Conservation (phyloP, 2,888 invertebrate genomes). For the Megaustenia siamemsis region DNA sequence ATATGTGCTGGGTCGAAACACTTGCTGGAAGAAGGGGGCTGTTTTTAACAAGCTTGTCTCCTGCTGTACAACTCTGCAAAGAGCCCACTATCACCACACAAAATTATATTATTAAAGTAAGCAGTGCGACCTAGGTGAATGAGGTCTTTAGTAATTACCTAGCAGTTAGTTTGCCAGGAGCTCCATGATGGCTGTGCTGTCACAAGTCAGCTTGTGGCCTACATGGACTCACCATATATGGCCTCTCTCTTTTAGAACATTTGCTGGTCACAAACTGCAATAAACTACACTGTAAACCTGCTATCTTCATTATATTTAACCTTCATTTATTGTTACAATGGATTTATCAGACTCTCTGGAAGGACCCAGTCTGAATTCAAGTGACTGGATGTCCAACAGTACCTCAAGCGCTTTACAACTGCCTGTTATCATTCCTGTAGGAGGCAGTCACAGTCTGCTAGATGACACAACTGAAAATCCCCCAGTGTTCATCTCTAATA, state of each 20-base stretch:
- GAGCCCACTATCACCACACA: too few relatives aligned
- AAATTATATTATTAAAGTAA: background rate
- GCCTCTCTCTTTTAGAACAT: background rate
- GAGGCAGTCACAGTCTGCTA: background rate
- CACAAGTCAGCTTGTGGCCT: background rate
- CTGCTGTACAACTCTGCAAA: too few relatives aligned
- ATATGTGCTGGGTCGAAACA: too few relatives aligned
- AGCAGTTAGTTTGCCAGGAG: background rate
- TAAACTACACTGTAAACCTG: background rate
- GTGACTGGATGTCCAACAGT: constrained; percentile 31
- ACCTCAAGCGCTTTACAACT: constrained; percentile 1
- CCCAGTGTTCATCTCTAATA: constrained; percentile 26
- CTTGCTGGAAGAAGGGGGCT: too few relatives aligned
- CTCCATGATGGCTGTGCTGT: background rate
- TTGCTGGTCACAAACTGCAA: background rate
- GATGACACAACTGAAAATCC: constrained; percentile 3
- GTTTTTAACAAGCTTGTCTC: too few relatives aligned
- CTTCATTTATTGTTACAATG: background rate
- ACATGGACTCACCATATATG: background rate
- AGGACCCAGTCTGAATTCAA: constrained; percentile 27
- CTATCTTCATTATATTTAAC: background rate
- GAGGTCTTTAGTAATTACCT: background rate
- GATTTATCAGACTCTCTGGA: constrained; percentile 10
- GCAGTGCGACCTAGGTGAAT: background rate
- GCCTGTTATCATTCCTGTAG: constrained; percentile 15